Evolutionary conservation across 2,888 invertebrate species (phyloP).

Genomic region (Aphodius sticticus): DNA sequence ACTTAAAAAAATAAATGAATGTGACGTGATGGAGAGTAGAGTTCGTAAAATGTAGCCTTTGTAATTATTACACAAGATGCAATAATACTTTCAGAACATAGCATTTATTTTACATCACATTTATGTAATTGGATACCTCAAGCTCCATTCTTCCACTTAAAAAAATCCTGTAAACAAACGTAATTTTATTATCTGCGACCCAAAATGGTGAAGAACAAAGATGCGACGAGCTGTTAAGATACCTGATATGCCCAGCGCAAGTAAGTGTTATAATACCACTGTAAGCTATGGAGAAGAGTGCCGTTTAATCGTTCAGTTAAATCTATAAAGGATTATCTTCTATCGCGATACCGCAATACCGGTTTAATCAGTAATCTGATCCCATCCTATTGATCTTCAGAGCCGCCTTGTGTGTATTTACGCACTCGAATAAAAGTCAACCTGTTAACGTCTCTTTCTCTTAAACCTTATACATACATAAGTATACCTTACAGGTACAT

Average conservation of each 20-base stretch:
- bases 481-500: background rate
- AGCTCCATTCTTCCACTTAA: background rate
- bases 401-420: constrained; percentile 4
- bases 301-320: background rate
- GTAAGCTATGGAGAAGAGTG: background rate
- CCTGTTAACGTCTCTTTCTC: constrained; percentile 4
- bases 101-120: no score
- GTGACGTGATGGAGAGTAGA: no score
- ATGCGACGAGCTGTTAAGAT: background rate
- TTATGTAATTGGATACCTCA: background rate
- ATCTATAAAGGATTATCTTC: constrained; percentile 4
- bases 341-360: background rate
- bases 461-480: background rate
- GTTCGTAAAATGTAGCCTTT: no score
- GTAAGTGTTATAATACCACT: background rate
- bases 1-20: no score
- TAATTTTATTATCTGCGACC: background rate
- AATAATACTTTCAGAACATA: no score
- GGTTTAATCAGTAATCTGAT: constrained; percentile 4
- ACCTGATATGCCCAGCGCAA: background rate
- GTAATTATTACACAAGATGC: no score
- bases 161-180: background rate
- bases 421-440: constrained; percentile 4
- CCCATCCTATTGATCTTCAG: background rate
- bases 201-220: background rate